Percentiles rank a stretch among this genome's conserved stretches.
Evolutionary conservation across 2,113 vertebrate species (phyloP).

Genomic region (Lepisosteus oculatus): DNA sequence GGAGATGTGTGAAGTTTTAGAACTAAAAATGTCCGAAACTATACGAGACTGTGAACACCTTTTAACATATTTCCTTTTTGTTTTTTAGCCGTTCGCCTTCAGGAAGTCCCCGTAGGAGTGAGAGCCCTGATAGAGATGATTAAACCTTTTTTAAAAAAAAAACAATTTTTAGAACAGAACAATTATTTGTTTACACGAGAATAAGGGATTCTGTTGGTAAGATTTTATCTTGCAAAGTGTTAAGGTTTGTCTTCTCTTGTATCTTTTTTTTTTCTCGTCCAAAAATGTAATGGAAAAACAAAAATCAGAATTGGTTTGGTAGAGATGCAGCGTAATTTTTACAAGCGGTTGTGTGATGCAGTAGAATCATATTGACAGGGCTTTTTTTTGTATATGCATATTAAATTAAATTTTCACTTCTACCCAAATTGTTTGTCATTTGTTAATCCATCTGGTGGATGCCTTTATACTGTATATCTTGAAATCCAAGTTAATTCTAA

Average conservation of each 20-base stretch:
- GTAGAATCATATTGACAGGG: conserved; percentile 52
- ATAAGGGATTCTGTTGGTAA: conserved; percentile 69
- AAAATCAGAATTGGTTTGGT: not conserved
- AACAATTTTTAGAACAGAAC: conserved; percentile 58
- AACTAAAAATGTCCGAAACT: not conserved
- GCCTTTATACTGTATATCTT: too few relatives aligned
- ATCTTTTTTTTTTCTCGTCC: conserved; percentile 57
- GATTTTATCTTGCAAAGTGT: conserved; percentile 45
- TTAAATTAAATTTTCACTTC: conserved; percentile 77
- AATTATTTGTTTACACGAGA: conserved; percentile 77
- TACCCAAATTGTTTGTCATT: conserved; percentile 62
- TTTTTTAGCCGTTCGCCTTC: conserved; percentile 74
- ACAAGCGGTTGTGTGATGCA: conserved; percentile 19
- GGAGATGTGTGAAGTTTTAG: not conserved
- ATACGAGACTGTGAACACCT: not conserved
- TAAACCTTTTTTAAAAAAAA: conserved; percentile 44
- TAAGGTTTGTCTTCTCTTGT: conserved; percentile 54
- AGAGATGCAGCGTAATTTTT: conserved; percentile 13
- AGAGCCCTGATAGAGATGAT: conserved; percentile 77
- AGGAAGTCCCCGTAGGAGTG: conserved; percentile 76
- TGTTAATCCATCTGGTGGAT: not conserved
- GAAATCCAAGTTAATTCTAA: too few relatives aligned
- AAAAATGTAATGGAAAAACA: not conserved
- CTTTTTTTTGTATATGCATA: conserved; percentile 68
- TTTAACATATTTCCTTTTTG: not conserved